Evolutionary conservation across 2,888 invertebrate genomes (phyloP).

Genomic region (Molanna angustata): DNA sequence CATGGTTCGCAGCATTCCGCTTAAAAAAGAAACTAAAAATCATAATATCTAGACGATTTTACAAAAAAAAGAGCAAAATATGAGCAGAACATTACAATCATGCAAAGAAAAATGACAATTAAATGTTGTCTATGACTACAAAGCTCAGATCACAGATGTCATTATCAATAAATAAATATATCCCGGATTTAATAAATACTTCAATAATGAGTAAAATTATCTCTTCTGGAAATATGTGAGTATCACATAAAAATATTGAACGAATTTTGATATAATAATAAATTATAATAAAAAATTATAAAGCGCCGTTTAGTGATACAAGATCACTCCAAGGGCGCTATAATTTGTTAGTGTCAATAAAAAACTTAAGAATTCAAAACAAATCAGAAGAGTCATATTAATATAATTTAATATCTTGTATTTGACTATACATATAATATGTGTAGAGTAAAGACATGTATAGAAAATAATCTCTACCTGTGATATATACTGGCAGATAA

Average conservation of each 20-base stretch:
- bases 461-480: conserved; percentile 27
- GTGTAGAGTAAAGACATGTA: too few species aligned
- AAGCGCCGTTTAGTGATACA: too few species aligned
- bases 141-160: conserved; percentile 30
- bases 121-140: conserved; percentile 19
- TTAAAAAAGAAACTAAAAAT: conserved; percentile 2
- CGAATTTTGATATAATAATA: too few species aligned
- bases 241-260: background rate
- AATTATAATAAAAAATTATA: too few species aligned
- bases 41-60: conserved; percentile 5
- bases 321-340: too few species aligned
- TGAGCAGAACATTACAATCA: conserved; percentile 20
- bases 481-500: conserved; percentile 25
- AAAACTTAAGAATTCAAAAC: too few species aligned
- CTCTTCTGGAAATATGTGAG: background rate
- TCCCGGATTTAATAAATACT: conserved; percentile 2
- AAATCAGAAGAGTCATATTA: too few species aligned
- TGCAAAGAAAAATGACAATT: conserved; percentile 18
- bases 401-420: too few species aligned
- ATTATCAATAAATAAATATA: conserved; percentile 29
- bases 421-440: too few species aligned
- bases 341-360: too few species aligned
- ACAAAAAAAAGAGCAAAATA: conserved; percentile 9
- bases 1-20: conserved; percentile 23
- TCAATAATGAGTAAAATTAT: background rate